phyloP scores from a whole-genome alignment of 2,797 vertebrate species.

The Crenuchus spilurus region DNA sequence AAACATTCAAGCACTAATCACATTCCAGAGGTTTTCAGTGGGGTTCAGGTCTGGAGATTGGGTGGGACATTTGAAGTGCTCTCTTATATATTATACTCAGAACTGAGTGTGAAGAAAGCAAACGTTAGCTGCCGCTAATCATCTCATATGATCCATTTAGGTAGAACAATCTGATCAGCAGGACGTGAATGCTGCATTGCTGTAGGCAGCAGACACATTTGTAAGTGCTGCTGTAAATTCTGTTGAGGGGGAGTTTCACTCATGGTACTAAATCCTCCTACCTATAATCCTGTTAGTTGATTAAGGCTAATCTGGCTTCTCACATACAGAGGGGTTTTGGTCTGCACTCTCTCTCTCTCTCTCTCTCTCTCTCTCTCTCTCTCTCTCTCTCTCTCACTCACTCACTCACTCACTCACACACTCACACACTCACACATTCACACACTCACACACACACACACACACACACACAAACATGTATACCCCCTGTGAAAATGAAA shows the following conservation, averaged over 20 bases:
- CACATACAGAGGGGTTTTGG: background rate
- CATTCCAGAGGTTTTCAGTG: no score
- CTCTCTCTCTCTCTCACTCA: no score
- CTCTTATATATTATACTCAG: no score
- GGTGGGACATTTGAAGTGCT: no score
- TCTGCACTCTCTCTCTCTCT: no score
- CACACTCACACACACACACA: conserved; percentile 14
- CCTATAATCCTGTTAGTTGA: conserved; percentile 51
- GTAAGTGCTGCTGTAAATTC: background rate
- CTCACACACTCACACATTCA: no score
- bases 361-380: no score
- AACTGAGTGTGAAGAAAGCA: background rate
- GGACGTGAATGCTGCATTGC: background rate
- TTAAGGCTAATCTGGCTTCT: conserved; percentile 46
- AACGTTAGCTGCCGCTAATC: background rate
- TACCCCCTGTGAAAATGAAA: background rate
- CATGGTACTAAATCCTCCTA: conserved; percentile 13
- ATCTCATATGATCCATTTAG: background rate
- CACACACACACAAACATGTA: background rate
- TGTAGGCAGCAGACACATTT: background rate
- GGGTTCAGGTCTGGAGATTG: no score
- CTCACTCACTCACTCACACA: no score
- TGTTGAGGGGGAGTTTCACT: background rate
- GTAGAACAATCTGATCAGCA: background rate
- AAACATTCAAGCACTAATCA: no score